Conservation (phyloP, 2,113 vertebrate genomes). For the Grus americana region DNA sequence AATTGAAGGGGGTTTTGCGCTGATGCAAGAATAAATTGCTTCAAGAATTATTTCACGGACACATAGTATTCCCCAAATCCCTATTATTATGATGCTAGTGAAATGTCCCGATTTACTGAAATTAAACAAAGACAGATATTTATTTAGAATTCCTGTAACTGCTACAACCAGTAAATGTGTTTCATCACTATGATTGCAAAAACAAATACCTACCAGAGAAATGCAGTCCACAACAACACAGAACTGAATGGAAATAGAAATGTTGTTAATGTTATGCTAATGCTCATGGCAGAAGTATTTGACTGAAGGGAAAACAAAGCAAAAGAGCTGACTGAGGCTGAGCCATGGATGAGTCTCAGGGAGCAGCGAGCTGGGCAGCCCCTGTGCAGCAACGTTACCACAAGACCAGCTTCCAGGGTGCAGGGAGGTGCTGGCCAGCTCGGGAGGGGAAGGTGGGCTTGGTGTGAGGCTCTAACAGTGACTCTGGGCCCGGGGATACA, state of each 20-base stretch:
- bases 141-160: constrained; percentile 67
- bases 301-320: neutral
- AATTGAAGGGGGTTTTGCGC: neutral
- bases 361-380: neutral
- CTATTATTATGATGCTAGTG: constrained; percentile 47
- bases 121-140: constrained; percentile 60
- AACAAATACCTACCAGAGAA: constrained; percentile 61
- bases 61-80: constrained; percentile 43
- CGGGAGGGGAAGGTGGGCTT: neutral
- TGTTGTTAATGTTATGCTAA: neutral
- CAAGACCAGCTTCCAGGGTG: neutral
- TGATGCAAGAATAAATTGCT: constrained; percentile 58
- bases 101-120: constrained; percentile 57
- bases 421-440: neutral
- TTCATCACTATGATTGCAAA: constrained; percentile 61
- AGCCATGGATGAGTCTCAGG: neutral
- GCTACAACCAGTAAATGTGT: constrained; percentile 50
- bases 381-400: neutral
- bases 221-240: constrained; percentile 27
- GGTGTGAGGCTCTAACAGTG: neutral
- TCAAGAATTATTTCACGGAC: constrained; percentile 30
- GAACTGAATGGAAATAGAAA: constrained; percentile 37
- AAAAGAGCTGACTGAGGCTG: neutral
- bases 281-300: constrained; percentile 1
- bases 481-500: neutral